phyloP scores from a whole-genome alignment of 2,888 invertebrate genomes.

The Papilio gigon region DNA sequence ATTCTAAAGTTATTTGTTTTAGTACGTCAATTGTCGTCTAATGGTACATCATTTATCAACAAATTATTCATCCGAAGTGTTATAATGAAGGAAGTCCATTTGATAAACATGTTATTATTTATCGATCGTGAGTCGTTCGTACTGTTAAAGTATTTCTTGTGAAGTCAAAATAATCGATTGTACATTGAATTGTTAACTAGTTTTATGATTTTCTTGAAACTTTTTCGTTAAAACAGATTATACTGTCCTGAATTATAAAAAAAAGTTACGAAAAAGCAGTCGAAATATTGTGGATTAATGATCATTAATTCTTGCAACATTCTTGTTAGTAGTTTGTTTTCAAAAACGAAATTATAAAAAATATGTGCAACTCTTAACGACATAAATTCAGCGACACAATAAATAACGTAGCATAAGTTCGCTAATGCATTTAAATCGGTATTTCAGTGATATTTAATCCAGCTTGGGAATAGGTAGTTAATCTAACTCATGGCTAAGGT shows the following conservation, averaged over 20 bases:
- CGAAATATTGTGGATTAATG: too few relatives aligned
- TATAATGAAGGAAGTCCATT: constrained; percentile 13
- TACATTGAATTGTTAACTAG: too few relatives aligned
- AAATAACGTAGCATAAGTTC: not conserved
- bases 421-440: not conserved
- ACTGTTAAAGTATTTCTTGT: not conserved
- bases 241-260: too few relatives aligned
- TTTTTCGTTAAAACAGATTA: too few relatives aligned
- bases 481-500: not conserved
- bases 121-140: not conserved
- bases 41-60: not conserved
- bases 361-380: too few relatives aligned
- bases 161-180: not conserved
- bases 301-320: too few relatives aligned
- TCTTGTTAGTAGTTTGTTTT: too few relatives aligned
- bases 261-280: too few relatives aligned
- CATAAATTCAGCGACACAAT: not conserved
- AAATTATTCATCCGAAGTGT: not conserved
- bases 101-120: constrained; percentile 10
- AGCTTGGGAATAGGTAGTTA: constrained; percentile 3
- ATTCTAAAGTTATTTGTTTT: not conserved
- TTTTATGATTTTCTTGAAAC: too few relatives aligned
- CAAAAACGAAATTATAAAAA: too few relatives aligned
- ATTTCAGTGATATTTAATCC: not conserved
- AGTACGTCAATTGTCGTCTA: not conserved